Base-by-base conservation (phyloP, 2,797 vertebrate genomes). In the Sebastes variabilis region DNA sequence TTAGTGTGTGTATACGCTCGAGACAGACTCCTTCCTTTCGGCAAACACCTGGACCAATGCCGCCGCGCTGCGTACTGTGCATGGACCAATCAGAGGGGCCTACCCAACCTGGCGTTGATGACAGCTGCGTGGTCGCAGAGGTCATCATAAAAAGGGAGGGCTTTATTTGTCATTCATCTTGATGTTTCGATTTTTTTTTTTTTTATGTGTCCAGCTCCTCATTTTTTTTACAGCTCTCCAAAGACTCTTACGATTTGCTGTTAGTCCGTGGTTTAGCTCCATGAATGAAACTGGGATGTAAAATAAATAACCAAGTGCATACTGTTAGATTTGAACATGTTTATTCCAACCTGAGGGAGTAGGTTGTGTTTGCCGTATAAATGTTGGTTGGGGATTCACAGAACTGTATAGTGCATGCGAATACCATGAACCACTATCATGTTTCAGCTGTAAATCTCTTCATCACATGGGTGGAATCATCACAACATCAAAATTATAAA, bases 31-130 rank as follows among this genome's bases (percentile, higher is more conserved):
- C 91, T 93, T 90, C 89, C 89, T 92, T 93, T 95, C 75, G 78
- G 74, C 93, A 92, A 91, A 94, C 88, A 88, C 88, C 94, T 88
- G 94, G 94, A 96, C 94, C 95, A 96, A 94, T 91, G 94, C 86
- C 25, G 61, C 80, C 88, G 86, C 88, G 85, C 90, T 88, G 83
- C 68, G 67, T 93, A 84, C 91, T 88, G 87, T 94, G 85, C 92
- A 93, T 92, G 94, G 95, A 95, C 95, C 94, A 96, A 94, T 94
- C 92, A 85, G 90, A 92, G 86, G 88, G 88, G 85, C 87, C 92
- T 75, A 87, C 61, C 90, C 80, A 84, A 82, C 89, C 88, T 88
- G 87, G 81, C 66, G 42, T 86, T 87, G 86, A 90, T 93, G 91
- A 93, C 90, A 77, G 80, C 92, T 91, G 81, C 68, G 79, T 90